phyloP scores from a whole-genome alignment of 2,113 vertebrate species.

The Triplophysa siluroides region DNA sequence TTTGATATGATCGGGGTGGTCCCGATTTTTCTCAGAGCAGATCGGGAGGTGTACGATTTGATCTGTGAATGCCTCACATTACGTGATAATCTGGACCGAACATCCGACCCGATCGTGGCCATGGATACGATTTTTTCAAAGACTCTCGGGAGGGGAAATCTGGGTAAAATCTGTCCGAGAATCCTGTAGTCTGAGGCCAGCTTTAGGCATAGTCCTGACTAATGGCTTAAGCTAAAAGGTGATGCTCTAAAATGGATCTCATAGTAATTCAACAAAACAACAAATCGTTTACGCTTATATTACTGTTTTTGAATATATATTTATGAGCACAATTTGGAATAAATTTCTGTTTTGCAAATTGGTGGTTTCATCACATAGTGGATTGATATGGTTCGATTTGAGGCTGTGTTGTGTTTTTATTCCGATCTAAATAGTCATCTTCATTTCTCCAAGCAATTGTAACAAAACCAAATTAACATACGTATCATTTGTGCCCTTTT shows the following conservation, averaged over 20 bases:
- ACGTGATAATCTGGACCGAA: too few species aligned
- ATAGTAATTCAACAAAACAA: not conserved
- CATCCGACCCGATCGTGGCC: too few species aligned
- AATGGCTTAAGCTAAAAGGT: not conserved
- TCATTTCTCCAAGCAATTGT: conserved; percentile 14
- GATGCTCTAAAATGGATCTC: not conserved
- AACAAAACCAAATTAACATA: conserved; percentile 30
- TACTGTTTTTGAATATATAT: too few species aligned
- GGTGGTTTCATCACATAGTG: not conserved
- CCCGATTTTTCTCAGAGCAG: too few species aligned
- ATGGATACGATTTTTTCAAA: too few species aligned
- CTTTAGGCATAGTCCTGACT: too few species aligned
- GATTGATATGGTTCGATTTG: not conserved
- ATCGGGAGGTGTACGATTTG: too few species aligned
- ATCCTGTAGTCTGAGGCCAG: too few species aligned
- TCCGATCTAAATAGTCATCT: not conserved
- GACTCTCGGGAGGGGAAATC: too few species aligned
- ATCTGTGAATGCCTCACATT: too few species aligned
- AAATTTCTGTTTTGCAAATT: not conserved
- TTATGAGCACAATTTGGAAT: not conserved
- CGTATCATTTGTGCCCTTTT: conserved; percentile 14
- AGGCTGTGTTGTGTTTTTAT: not conserved
- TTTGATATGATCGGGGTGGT: too few species aligned
- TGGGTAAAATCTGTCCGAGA: too few species aligned
- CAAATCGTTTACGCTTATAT: not conserved